Base-by-base conservation (phyloP, 2,113 vertebrate genomes). In the Pipra filicauda region DNA sequence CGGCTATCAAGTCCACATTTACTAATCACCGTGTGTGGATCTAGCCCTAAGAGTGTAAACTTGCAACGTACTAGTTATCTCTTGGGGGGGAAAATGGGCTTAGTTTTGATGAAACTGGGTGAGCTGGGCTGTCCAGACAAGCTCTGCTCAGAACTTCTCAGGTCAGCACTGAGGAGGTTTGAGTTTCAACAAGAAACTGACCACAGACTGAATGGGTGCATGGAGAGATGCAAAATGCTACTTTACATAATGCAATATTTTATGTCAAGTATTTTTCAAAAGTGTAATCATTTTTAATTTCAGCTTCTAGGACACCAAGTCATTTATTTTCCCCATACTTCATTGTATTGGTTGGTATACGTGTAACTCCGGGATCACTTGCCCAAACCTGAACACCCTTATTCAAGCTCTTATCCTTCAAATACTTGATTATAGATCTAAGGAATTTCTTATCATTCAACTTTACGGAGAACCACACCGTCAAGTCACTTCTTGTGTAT, bases 271-370 rank as follows among this genome's bases (percentile, higher is more conserved):
- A 28, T 76, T 85, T 90, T 94, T 70, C 78, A 66, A 26, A 91
- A 95, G 37, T 54, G 14, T 76, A 75, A 95, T 85, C 9, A 62
- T 19, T 82, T 93, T 89, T 71, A 76, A 73, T 62, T 91, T 74
- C 75, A 62, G 41, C 62, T 94, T 94, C 74, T 54, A 70, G 85
- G 74, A 67, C 35, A 58, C 58, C 55, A 91, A 65, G 57, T 82
- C 33, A 70, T 41, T 15, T 75, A 65, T 89, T 85, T 85, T 76
- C 67, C 20, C 61, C 31, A 22, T 69, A 22, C 43, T 52, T 73
- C 82, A 72, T n/a, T 73, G 52, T 92, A 61, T 49, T 49, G 52
- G 59, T 65, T 52, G 77, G 91, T 81, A 41, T 88, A 71, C 24
- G 9, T 71, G 62, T n/a, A 85, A 35, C 31, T 91, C 49, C 27